Evolutionary conservation across 2,113 vertebrate genomes (phyloP), one percentile per base, ranked within the genome.

Genomic region (Stomatorhinus ivindoensis): DNA sequence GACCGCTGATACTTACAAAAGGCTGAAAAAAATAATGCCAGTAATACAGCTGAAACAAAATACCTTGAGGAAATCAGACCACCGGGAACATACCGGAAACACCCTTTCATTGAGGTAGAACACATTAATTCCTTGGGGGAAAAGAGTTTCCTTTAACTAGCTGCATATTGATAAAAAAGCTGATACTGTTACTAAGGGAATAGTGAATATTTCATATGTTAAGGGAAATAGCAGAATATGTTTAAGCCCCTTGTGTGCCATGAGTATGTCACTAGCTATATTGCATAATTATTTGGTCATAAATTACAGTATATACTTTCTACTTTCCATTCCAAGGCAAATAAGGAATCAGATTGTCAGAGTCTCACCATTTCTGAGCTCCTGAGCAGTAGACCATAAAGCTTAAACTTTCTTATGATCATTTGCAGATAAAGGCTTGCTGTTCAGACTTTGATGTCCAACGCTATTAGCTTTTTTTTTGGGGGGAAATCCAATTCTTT

Each of bases 391-490:
- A 76, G 46, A 58, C 89, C 83, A 88, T 55, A 50, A 53, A 87
- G 88, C 53, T 89, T 84, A 46, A 87, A 87, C 83, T 11, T 87
- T 69, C 91, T 73, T 92, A 53, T 92, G 91, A 91, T 91, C 90
- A 91, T 90, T 76, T 50, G 65, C 53, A 61, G 90, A 94, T 94
- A 92, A 94, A 93, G 91, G 93, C 89, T 82, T 89, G 87, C 90
- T 89, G 87, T 89, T 91, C 21, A 13, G 65, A 91, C 92, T 94
- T 94, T 95, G 93, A 95, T 94, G 94, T 94, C 92, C 53, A 90
- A 94, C 93, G 93, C 94, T 93, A 95, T 94, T 94, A 94, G 93
- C 92, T 94, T 94, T 80, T 76, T 76, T 80, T 39, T 80, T 17
- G 39, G 42, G 93, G 19, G 88, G 89, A 90, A 94, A 94, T 27